phyloP scores from a whole-genome alignment of 2,113 vertebrate genomes.

The Mesocricetus auratus region DNA sequence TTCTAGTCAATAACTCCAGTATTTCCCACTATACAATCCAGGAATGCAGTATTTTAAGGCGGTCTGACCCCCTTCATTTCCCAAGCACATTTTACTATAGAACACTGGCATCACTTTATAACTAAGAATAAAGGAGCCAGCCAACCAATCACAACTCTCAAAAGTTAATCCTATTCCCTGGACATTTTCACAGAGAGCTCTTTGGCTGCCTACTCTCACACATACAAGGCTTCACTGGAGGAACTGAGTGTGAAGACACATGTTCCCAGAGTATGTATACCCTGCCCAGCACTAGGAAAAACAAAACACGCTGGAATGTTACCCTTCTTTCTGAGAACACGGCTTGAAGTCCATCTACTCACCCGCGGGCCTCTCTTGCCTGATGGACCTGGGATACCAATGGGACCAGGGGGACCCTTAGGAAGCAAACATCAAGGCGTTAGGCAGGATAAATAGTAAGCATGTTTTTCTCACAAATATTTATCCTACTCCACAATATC shows the following conservation, averaged over 20 bases:
- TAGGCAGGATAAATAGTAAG: slow-evolving; percentile 59
- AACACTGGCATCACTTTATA: slow-evolving; percentile 66
- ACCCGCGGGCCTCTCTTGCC: slow-evolving; percentile 97
- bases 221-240: neutral
- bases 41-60: slow-evolving; percentile 61
- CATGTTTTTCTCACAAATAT: slow-evolving; percentile 32
- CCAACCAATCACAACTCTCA: slow-evolving; percentile 27
- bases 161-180: slow-evolving; percentile 32
- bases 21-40: slow-evolving; percentile 66
- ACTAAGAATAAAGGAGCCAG: slow-evolving; percentile 67
- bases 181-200: neutral
- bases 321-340: slow-evolving; percentile 48
- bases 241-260: neutral
- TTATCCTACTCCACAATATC: neutral
- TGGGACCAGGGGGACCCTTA: slow-evolving; percentile 95
- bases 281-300: neutral
- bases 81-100: slow-evolving; percentile 74
- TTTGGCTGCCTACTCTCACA: slow-evolving; percentile 31
- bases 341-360: slow-evolving; percentile 84
- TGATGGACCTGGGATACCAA: slow-evolving; percentile 94
- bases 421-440: slow-evolving; percentile 79
- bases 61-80: slow-evolving; percentile 68
- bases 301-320: slow-evolving; percentile 36
- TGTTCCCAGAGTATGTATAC: slow-evolving; percentile 48
- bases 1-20: neutral